phyloP scores from a whole-genome alignment of 2,113 vertebrate genomes.

The Recurvirostra avosetta region DNA sequence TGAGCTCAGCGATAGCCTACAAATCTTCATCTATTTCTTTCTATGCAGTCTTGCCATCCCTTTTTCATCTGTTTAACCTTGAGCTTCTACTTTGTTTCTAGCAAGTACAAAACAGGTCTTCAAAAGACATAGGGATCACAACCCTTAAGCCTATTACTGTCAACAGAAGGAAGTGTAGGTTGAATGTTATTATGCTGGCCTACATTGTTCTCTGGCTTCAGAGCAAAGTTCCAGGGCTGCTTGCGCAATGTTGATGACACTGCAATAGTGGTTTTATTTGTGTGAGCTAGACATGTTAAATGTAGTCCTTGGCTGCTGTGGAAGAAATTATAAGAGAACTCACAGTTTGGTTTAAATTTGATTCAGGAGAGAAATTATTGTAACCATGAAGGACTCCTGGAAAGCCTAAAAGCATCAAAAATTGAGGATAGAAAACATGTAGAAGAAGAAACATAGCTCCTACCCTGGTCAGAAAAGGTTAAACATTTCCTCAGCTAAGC shows the following conservation, averaged over 20 bases:
- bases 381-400: not conserved
- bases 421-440: not conserved
- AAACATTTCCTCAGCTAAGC: not conserved
- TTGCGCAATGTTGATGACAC: not conserved
- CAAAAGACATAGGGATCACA: not conserved
- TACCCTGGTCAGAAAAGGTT: not conserved
- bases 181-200: not conserved
- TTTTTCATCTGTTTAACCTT: not conserved
- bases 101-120: not conserved
- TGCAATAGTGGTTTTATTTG: not conserved
- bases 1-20: not conserved
- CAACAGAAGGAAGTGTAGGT: not conserved
- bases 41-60: not conserved
- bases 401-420: not conserved
- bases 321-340: not conserved
- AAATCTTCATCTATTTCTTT: not conserved
- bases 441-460: not conserved
- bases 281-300: not conserved
- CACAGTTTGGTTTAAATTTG: not conserved
- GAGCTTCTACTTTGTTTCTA: not conserved
- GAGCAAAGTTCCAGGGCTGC: not conserved
- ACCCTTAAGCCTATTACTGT: not conserved
- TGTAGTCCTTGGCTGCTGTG: not conserved
- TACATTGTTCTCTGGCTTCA: not conserved
- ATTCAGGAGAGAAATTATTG: not conserved